phyloP scores from a whole-genome alignment of 23 tunicate genomes.

The Trididemnum miniatum region DNA sequence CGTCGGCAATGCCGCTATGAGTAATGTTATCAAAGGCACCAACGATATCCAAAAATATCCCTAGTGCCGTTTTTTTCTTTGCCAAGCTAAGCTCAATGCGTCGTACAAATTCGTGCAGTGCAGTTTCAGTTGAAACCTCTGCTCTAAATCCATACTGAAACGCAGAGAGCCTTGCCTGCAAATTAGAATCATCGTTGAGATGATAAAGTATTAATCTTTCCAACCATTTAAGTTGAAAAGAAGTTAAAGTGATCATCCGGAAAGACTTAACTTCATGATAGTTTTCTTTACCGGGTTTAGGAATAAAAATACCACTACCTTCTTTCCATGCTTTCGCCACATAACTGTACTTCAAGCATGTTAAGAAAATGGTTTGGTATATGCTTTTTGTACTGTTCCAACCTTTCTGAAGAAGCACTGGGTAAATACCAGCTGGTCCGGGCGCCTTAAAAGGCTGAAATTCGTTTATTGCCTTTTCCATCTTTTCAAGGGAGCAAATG shows the following conservation, averaged over 20 bases:
- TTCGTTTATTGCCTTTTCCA: background rate
- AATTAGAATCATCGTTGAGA: background rate
- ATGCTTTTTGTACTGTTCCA: background rate
- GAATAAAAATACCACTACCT: background rate
- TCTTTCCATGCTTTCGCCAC: background rate
- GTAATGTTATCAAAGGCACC: background rate
- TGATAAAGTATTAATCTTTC: background rate
- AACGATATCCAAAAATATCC: background rate
- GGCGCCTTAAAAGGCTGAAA: background rate
- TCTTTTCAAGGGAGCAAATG: background rate
- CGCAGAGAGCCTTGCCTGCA: background rate
- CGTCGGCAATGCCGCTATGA: background rate
- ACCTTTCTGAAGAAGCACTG: background rate
- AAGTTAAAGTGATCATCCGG: background rate
- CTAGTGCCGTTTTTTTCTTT: background rate
- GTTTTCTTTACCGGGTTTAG: background rate
- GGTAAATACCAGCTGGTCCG: background rate
- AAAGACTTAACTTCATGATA: background rate
- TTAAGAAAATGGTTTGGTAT: background rate
- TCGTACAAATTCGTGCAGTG: background rate
- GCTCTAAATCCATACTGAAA: background rate
- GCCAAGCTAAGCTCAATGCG: background rate
- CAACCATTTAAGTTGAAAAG: background rate
- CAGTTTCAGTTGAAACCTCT: background rate
- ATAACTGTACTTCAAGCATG: background rate